Base-by-base conservation (phyloP, 1,140 invertebrate species). In the Neotoxoptera formosana region DNA sequence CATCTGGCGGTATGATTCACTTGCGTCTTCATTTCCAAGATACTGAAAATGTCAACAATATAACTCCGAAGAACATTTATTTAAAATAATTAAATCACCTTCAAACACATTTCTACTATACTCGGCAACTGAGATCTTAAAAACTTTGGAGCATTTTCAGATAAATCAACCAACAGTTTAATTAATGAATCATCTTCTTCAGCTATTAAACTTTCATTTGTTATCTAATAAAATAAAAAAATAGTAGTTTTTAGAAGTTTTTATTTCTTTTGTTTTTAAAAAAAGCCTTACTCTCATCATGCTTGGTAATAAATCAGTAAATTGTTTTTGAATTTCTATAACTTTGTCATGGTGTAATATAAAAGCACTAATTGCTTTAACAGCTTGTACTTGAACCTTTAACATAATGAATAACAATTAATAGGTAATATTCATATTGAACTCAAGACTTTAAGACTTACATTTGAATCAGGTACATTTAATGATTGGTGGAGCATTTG, bases 91-190 rank as follows among this genome's bases (percentile, higher is more conserved):
- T 51, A 17, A 81, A 60, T 95, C 0, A 98, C 97, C 96, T 98
- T 98, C 95, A 99, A 97, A 95, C 98, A 99, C 94, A 99, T 96
- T 94, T 98, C 97, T 95, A 99, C 97, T 94, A 99, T 97, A n/a
- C 96, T 95, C 94, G 97, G 97, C 56, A 99, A 95, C 95, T 99
- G 98, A 17, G 97, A 96, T 93, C 98, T 96, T 41, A 99, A 95
- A 95, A 97, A 99, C 95, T 99, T 99, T 0, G 99, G 99, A 25
- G 98, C 97, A 94, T 97, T 97, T 95, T 99, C 99, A 34, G 98
- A 98, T 94, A 99, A 95, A 94, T 99, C 99, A 94, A 99, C 98
- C 8, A 99, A 96, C 94, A 97, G 96, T 96, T 99, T 99, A 2
- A 99, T 95, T 23, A 99, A 95, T 83, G 97, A 96, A 95, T 99